These are phyloP conservation scores for Cacatua alba DNA, from an alignment of 2,113 vertebrate species.

Conservation along the genomic window DNA sequence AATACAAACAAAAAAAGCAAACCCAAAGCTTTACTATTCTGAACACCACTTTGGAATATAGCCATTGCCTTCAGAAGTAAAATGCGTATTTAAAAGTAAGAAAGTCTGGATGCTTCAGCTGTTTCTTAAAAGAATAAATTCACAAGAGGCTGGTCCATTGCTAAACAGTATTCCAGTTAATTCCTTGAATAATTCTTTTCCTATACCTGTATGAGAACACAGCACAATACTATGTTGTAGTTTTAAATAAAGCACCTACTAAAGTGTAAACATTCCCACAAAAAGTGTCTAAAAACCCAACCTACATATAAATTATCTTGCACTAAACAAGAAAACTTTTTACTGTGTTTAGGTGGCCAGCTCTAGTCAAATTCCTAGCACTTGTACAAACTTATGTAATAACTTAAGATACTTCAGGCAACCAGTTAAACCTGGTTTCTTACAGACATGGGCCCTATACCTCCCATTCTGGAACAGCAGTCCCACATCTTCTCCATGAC, in stretches of 20 bases:
- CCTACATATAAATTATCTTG: neutral
- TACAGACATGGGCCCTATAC: rapidly evolving
- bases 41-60: neutral
- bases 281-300: neutral
- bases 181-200: neutral
- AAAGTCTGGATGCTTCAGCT: neutral
- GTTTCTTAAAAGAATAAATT: neutral
- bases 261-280: neutral
- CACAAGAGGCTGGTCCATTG: neutral
- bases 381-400: no score
- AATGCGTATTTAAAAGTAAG: neutral
- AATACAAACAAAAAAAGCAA: neutral
- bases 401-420: neutral
- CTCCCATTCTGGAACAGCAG: neutral
- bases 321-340: neutral
- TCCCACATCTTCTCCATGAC: neutral
- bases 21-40: neutral
- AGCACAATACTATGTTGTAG: neutral
- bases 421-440: neutral
- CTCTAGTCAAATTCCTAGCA: neutral
- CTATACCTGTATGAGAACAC: neutral
- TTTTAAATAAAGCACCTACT: neutral
- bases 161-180: neutral
- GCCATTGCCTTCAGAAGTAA: neutral
- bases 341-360: neutral